Conservation (phyloP, 2,888 invertebrate species). For the Calliopum simillimum region DNA sequence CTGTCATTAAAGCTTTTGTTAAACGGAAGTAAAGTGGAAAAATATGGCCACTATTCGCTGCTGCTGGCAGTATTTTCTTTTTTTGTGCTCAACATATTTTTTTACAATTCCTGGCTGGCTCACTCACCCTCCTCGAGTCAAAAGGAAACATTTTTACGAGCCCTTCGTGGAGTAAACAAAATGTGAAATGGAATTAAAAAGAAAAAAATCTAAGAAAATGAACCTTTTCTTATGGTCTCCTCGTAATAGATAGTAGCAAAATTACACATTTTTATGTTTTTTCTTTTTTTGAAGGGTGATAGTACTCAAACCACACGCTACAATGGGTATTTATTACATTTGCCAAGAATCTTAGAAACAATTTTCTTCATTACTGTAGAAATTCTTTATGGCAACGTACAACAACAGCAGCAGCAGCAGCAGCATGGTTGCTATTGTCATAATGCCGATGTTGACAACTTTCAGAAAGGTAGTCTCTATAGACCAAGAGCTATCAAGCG, state of each 20-base stretch:
- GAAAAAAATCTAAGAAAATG: not conserved
- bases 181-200: conserved; percentile 21
- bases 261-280: no score
- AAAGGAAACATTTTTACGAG: conserved; percentile 18
- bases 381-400: not conserved
- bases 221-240: conserved; percentile 10
- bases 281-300: no score
- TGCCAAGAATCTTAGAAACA: conserved; percentile 24
- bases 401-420: no score
- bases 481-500: not conserved
- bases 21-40: conserved; percentile 32
- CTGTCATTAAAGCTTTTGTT: conserved; percentile 30
- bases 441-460: conserved; percentile 6
- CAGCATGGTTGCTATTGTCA: not conserved
- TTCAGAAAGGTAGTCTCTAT: not conserved
- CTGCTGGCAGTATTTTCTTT: conserved; percentile 19
- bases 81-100: not conserved
- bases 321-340: conserved; percentile 28
- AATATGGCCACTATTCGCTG: conserved; percentile 19
- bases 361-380: conserved; percentile 26
- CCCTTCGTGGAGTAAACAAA: conserved; percentile 13
- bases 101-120: not conserved
- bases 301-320: no score
- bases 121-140: not conserved
- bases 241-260: conserved; percentile 14